phyloP scores from a whole-genome alignment of 2,888 invertebrate genomes.

The Petrolisthes manimaculis region DNA sequence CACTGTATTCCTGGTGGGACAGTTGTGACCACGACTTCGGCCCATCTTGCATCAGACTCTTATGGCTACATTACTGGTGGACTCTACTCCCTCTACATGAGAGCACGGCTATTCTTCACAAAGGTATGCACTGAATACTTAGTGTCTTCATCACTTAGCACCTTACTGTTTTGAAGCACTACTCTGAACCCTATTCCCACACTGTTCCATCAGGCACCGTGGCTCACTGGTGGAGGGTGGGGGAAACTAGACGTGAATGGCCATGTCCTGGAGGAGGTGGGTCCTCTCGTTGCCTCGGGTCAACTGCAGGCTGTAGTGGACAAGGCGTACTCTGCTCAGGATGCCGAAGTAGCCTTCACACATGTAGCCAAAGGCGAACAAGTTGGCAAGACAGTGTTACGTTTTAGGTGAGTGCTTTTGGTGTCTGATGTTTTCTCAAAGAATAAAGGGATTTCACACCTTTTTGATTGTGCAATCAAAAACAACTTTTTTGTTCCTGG shows the following conservation, averaged over 20 bases:
- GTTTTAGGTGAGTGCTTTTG: conserved; percentile 70
- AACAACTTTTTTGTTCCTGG: too few relatives aligned
- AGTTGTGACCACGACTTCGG: conserved; percentile 73
- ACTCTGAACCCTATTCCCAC: background rate
- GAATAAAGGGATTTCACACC: too few relatives aligned
- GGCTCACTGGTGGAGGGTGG: conserved; percentile 55
- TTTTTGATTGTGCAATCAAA: too few relatives aligned
- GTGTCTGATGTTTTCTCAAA: too few relatives aligned
- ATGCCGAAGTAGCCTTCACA: conserved; percentile 72
- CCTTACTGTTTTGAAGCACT: conserved; percentile 23
- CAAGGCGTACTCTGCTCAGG: conserved; percentile 72
- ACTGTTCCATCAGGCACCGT: conserved; percentile 44
- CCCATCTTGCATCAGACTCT: conserved; percentile 72
- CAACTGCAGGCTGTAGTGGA: conserved; percentile 76
- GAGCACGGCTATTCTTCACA: conserved; percentile 66
- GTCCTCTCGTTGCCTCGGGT: conserved; percentile 73
- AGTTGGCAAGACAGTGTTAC: conserved; percentile 73
- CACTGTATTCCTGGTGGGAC: conserved; percentile 70
- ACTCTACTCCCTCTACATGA: conserved; percentile 72
- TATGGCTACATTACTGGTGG: conserved; percentile 72
- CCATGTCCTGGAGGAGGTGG: conserved; percentile 69
- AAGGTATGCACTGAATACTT: conserved; percentile 57
- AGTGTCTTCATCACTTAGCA: background rate
- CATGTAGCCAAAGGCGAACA: conserved; percentile 71
- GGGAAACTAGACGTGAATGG: conserved; percentile 59